Evolutionary conservation across 2,113 vertebrate species (phyloP).

Genomic region (Lagopus muta): DNA sequence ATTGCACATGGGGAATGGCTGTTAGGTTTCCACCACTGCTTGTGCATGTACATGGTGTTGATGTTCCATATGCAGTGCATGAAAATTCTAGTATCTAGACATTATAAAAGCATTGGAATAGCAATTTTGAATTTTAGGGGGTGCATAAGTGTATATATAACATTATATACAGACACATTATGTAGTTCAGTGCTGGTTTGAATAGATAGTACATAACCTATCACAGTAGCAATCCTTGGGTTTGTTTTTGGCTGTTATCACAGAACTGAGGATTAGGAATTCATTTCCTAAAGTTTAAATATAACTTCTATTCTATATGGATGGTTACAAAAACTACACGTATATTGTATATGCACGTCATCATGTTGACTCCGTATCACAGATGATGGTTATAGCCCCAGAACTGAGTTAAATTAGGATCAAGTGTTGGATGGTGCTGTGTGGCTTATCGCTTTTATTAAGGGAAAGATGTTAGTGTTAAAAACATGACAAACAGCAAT

Average conservation of each 20-base stretch:
- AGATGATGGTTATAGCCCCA: not conserved
- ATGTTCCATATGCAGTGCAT: not conserved
- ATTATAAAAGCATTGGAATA: not conserved
- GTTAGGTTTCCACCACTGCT: not conserved
- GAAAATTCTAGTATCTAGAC: not conserved
- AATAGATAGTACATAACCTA: not conserved
- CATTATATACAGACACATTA: not conserved
- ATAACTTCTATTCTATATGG: not conserved
- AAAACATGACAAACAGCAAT: not conserved
- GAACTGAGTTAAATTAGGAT: not conserved
- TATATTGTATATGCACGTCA: not conserved
- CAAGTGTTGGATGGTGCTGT: not conserved
- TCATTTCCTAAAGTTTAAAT: not conserved
- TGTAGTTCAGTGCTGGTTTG: not conserved
- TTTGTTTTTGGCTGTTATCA: conserved; percentile 16
- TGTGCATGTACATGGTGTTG: not conserved
- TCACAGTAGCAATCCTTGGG: not conserved
- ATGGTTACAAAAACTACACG: not conserved
- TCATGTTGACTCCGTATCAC: not conserved
- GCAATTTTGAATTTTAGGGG: not conserved
- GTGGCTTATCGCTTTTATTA: not conserved
- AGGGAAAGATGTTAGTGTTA: not conserved
- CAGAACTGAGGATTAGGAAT: not conserved
- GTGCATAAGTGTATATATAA: not conserved
- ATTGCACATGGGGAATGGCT: too few species aligned